Conservation (phyloP, 2,888 invertebrate species). For the Protodeltote pygarga region DNA sequence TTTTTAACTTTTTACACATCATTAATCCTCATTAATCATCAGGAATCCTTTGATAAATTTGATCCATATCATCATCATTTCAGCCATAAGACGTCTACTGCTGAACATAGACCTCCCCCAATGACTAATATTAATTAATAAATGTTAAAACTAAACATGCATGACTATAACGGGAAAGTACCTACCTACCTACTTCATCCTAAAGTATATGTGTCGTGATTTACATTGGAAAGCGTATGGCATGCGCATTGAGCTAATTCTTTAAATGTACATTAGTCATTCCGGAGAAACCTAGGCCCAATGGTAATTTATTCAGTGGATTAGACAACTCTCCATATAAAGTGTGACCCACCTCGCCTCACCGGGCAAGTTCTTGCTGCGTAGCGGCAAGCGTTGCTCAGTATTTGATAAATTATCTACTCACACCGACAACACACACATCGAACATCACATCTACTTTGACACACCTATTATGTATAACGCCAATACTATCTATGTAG, state of each 20-base stretch:
- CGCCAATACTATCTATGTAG: slow-evolving; percentile 48
- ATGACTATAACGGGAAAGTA: no score
- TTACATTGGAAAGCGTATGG: slow-evolving; percentile 66
- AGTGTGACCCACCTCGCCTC: slow-evolving; percentile 73
- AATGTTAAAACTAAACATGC: no score
- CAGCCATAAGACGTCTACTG: no score
- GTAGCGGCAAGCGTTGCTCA: slow-evolving; percentile 58
- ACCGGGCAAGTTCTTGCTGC: slow-evolving; percentile 39
- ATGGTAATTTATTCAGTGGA: slow-evolving; percentile 79
- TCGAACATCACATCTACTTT: slow-evolving; percentile 44
- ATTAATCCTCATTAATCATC: no score
- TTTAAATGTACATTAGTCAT: slow-evolving; percentile 77
- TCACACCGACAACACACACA: slow-evolving; percentile 56
- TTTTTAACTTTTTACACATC: no score
- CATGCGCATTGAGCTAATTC: slow-evolving; percentile 71
- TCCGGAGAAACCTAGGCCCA: slow-evolving; percentile 79
- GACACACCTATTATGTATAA: slow-evolving; percentile 50
- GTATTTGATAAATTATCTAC: slow-evolving; percentile 72
- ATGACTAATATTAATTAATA: no score
- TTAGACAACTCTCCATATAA: slow-evolving; percentile 82
- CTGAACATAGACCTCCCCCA: no score
- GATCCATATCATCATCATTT: no score
- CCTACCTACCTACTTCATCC: no score
- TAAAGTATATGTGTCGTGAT: slow-evolving; percentile 29
- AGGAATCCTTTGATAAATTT: no score